These are phyloP conservation scores for Haemorhous mexicanus DNA, from an alignment of 2,113 vertebrate genomes.

Conservation along the genomic window DNA sequence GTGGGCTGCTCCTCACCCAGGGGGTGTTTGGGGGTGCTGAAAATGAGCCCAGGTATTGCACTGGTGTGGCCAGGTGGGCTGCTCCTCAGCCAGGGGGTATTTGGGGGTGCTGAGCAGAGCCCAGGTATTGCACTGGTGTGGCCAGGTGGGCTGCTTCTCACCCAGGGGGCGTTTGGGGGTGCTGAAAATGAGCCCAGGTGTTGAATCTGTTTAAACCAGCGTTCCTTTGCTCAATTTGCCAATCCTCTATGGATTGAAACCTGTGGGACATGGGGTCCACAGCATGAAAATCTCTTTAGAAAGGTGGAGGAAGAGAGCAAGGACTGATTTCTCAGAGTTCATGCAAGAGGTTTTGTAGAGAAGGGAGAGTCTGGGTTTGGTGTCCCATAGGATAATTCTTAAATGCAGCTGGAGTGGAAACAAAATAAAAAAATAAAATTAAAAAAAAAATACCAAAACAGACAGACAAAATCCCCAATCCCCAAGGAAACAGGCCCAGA, in stretches of 20 bases:
- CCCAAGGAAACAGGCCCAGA: background rate
- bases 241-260: background rate
- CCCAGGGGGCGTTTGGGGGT: too few species aligned
- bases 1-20: too few species aligned
- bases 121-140: too few species aligned
- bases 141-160: too few species aligned
- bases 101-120: too few species aligned
- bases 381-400: background rate
- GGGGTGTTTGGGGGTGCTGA: too few species aligned
- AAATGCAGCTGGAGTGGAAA: background rate
- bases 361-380: too few species aligned
- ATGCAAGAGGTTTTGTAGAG: background rate
- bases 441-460: too few species aligned
- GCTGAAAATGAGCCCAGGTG: too few species aligned
- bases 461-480: rapidly evolving
- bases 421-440: background rate
- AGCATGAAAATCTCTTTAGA: background rate
- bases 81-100: rapidly evolving
- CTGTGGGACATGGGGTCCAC: rapidly evolving
- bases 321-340: background rate
- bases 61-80: too few species aligned
- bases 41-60: too few species aligned
- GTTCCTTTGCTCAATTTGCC: background rate
- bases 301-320: background rate
- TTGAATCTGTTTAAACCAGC: background rate